These are phyloP conservation scores for Myotis myotis DNA, from an alignment of 2,797 vertebrate genomes.

Conservation along the genomic window DNA sequence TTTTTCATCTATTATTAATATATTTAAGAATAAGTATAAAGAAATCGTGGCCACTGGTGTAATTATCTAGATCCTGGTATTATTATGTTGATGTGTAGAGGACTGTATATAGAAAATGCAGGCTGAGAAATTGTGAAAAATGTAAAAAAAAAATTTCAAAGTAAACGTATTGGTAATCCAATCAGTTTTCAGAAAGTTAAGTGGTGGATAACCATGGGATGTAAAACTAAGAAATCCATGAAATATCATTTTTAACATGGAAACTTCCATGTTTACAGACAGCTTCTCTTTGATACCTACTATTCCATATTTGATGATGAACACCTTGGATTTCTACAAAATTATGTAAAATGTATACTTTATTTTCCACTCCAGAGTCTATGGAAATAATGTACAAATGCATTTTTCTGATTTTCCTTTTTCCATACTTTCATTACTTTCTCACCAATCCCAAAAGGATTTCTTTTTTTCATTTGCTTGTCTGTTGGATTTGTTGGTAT, in stretches of 20 bases:
- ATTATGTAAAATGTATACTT: neutral
- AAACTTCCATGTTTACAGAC: neutral
- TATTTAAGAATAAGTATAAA: neutral
- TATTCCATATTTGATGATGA: neutral
- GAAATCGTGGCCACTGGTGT: neutral
- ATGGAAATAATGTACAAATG: neutral
- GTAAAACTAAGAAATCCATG: neutral
- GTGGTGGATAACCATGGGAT: neutral
- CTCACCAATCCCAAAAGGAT: neutral
- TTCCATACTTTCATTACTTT: neutral
- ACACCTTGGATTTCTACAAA: neutral
- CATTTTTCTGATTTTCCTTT: neutral
- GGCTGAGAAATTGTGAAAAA: neutral
- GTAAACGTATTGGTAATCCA: neutral
- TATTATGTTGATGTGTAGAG: neutral
- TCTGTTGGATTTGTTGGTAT: neutral
- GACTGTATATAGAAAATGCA: neutral
- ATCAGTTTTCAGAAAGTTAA: neutral
- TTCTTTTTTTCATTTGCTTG: neutral
- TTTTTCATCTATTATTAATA: neutral
- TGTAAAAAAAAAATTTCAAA: neutral
- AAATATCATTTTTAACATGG: neutral
- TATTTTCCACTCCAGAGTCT: neutral
- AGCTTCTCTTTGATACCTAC: neutral
- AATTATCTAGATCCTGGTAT: neutral